Evolutionary conservation across 2,113 vertebrate genomes (phyloP).

Genomic region (Pangasianodon hypophthalmus): DNA sequence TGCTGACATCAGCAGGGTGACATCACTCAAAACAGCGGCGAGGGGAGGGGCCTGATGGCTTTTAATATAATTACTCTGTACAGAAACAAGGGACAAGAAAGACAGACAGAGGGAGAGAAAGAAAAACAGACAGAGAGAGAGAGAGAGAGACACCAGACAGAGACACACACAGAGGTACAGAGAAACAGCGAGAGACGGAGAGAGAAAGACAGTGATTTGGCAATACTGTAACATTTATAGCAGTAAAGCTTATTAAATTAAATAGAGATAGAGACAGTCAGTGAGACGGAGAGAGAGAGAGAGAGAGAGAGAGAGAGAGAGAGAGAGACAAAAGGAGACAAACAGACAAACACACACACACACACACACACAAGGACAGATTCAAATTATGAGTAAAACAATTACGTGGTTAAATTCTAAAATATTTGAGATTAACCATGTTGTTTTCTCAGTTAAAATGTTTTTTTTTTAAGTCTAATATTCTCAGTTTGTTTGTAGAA

Average conservation of each 20-base stretch:
- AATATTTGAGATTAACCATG: no score
- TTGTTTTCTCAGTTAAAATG: no score
- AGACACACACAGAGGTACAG: not conserved
- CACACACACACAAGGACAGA: no score
- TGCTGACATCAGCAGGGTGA: conserved; percentile 74
- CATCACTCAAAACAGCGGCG: conserved; percentile 65
- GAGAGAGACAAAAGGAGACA: no score
- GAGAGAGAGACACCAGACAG: not conserved
- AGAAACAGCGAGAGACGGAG: not conserved
- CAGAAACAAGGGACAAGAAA: not conserved
- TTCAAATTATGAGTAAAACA: no score
- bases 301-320: not conserved
- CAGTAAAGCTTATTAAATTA: not conserved
- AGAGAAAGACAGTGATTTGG: not conserved
- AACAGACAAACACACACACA: not conserved
- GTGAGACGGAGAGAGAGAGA: no score
- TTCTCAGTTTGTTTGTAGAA: no score
- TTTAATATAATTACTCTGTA: conserved; percentile 54
- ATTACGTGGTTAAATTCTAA: no score
- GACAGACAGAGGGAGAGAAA: conserved; percentile 45
- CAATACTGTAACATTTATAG: not conserved
- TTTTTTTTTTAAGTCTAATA: no score
- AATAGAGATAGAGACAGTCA: not conserved
- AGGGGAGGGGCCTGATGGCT: conserved; percentile 46
- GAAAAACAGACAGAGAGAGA: not conserved